Evolutionary conservation across 2,888 invertebrate species (phyloP).

Genomic region (Callyntrura sp.): DNA sequence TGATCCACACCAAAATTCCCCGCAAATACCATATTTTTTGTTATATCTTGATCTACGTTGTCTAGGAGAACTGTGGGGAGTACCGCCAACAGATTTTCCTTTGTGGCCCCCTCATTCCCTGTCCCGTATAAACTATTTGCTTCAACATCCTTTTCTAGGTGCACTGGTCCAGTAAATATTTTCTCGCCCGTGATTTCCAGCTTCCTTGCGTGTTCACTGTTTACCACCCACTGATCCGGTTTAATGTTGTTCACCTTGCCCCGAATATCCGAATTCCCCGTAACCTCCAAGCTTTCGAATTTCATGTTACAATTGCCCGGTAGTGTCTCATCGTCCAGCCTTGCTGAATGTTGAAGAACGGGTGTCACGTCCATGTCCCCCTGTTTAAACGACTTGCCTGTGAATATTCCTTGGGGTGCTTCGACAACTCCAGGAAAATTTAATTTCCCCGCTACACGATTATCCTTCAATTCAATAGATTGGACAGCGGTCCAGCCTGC

Average conservation of each 20-base stretch:
- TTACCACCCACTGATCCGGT: constrained; percentile 69
- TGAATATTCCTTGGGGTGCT: neutral
- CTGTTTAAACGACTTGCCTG: constrained; percentile 16
- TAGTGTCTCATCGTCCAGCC: neutral
- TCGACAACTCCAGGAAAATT: constrained; percentile 47
- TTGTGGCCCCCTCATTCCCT: neutral
- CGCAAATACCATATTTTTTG: constrained; percentile 50
- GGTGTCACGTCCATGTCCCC: constrained; percentile 25
- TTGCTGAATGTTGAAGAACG: constrained; percentile 52
- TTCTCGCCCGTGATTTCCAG: constrained; percentile 66
- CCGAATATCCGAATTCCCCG: constrained; percentile 65
- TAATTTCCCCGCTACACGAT: neutral
- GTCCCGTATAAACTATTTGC: constrained; percentile 59
- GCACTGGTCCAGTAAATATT: constrained; percentile 25
- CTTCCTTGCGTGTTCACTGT: neutral
- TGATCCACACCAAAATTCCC: constrained; percentile 50
- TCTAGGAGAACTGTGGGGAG: constrained; percentile 70
- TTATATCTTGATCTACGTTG: constrained; percentile 70
- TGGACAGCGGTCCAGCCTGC: constrained; percentile 46
- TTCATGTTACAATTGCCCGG: constrained; percentile 54
- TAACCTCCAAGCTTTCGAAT: constrained; percentile 62
- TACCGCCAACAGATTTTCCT: constrained; percentile 63
- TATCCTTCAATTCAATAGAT: constrained; percentile 1
- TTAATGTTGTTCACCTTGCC: constrained; percentile 55
- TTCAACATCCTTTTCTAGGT: constrained; percentile 33